Conservation (phyloP, 2,888 invertebrate genomes). For the Drosophila conformis region DNA sequence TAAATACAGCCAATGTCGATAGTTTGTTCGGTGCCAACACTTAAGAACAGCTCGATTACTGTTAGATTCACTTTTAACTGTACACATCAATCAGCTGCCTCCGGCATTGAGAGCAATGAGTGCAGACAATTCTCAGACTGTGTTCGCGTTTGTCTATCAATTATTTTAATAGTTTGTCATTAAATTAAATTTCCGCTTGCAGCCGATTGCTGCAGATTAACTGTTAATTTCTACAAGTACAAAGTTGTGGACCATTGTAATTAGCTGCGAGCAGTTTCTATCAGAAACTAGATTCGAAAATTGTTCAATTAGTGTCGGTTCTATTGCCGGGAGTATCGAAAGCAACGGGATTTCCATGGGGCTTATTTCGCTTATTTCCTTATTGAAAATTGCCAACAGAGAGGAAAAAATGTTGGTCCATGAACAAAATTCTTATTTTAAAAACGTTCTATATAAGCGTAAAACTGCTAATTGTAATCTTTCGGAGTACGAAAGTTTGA, state of each 20-base stretch:
- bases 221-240: conserved; percentile 33
- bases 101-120: neutral
- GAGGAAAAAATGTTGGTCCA: neutral
- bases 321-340: neutral
- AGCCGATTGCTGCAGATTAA: conserved; percentile 56
- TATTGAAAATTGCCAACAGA: neutral
- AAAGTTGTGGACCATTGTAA: neutral
- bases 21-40: neutral
- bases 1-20: neutral
- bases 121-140: conserved; percentile 7
- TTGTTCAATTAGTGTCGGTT: neutral
- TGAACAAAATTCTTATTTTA: neutral
- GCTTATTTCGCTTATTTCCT: neutral
- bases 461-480: neutral
- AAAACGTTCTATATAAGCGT: neutral
- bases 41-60: conserved; percentile 15
- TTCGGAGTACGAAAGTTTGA: neutral
- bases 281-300: neutral
- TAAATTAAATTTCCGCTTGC: conserved; percentile 39
- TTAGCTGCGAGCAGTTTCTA: neutral
- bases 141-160: conserved; percentile 32
- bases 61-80: conserved; percentile 24
- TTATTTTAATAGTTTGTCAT: conserved; percentile 60
- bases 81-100: conserved; percentile 4
- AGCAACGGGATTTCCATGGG: neutral